Evolutionary conservation across 2,888 invertebrate species (phyloP), one percentile per base, ranked within the genome.

Genomic region (Lissonota sp.): DNA sequence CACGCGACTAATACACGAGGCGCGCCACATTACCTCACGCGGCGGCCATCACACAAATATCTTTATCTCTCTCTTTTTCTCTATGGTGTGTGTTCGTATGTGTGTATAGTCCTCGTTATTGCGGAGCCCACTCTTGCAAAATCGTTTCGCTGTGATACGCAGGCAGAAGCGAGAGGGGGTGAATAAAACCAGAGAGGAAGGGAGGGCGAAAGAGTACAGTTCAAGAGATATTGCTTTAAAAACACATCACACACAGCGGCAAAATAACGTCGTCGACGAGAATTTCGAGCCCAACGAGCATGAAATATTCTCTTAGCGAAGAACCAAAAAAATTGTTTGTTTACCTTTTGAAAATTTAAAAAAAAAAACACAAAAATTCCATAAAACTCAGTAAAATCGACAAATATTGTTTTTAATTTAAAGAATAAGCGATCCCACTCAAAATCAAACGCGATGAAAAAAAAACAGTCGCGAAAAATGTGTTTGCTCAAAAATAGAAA

Each of bases 1-100:
- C 92, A 93, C 92, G 93, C 94, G 93, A 94, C 91, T 90, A 89
- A 88, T 81, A 82, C 86, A 85, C 82, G 86, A 84, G 85, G 85
- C 87, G 57, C 87, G 57, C 87, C 86, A 86, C 87, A 87, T 90
- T 88, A 94, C 81, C 78, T 81, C 81, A 81, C 81, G 74, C 78
- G 70, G 72, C 66, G 39, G 76, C 60, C 78, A 81, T 81, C 81
- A 44, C 62, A 40, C 57, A 73, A 66, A 71, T 75, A 4, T 49
- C 8, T 53, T 6, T 53, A 3, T 53, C 53, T 53, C 53, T 53
- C 12, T 53, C 53, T n/a, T 12, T 51, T 14, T 51, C 51, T 51
- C 51, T n/a, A 4, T 26, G 26, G 26, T 26, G 26, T 26, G 26
- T 3, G 26, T 26, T n/a, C n/a, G 26, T 2, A 3, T 26, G 26